Percentiles rank a stretch among this genome's conserved stretches.
These are phyloP conservation scores for Zoroaster sp. DNA, from an alignment of 53 echinoderm and acorn worm genomes.

Conservation along the genomic window DNA sequence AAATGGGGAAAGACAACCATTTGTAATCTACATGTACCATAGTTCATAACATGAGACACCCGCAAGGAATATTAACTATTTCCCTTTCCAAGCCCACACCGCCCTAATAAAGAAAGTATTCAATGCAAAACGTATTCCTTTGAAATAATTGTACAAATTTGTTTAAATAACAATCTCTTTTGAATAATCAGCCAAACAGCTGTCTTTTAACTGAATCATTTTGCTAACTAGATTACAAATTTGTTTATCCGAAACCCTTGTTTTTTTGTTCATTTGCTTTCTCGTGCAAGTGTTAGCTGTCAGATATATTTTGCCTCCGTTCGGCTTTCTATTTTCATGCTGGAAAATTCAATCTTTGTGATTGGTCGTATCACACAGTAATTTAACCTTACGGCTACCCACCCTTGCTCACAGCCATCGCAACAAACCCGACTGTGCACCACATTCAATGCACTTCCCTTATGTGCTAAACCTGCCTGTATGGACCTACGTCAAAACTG, in stretches of 20 bases:
- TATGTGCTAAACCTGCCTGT: not conserved
- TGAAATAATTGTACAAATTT: not conserved
- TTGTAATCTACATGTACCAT: not conserved
- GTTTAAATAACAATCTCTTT: not conserved
- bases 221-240: not conserved
- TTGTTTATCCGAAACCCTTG: not conserved
- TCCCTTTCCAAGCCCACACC: not conserved
- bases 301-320: not conserved
- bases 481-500: slow-evolving; percentile 44
- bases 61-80: not conserved
- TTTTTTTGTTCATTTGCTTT: not conserved
- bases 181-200: not conserved
- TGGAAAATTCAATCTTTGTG: slow-evolving; percentile 41
- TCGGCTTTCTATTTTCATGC: not conserved
- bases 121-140: not conserved
- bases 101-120: not conserved
- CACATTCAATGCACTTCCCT: slow-evolving; percentile 29
- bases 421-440: not conserved
- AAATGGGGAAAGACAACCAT: not conserved
- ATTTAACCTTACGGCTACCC: slow-evolving; percentile 48
- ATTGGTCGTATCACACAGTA: slow-evolving; percentile 20
- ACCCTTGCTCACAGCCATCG: slow-evolving; percentile 4
- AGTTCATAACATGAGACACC: not conserved
- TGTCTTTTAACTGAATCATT: not conserved
- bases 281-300: not conserved